A percentile compares a stretch with the other conserved stretches of the same genome.
Conservation (phyloP, 2,888 invertebrate genomes). For the Biston stratarius region DNA sequence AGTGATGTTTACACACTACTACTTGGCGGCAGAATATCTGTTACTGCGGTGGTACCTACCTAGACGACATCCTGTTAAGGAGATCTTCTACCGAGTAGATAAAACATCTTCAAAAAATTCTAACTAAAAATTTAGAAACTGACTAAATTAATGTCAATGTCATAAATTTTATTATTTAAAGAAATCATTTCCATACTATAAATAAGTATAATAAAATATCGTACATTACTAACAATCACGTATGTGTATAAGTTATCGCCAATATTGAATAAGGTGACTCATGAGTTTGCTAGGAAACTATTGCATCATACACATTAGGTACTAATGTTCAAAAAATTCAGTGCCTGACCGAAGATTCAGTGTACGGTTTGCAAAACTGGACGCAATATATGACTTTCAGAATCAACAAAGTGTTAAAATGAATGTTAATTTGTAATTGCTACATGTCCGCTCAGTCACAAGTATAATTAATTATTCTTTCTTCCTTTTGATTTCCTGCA, state of each 20-base stretch:
- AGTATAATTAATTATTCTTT: too few relatives aligned
- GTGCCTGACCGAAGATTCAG: slow-evolving; percentile 7
- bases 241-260: slow-evolving; percentile 29
- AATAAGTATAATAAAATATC: slow-evolving; percentile 5
- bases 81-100: too few relatives aligned
- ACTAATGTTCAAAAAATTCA: slow-evolving; percentile 26
- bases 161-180: background rate
- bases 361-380: background rate
- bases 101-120: too few relatives aligned
- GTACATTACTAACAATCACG: slow-evolving; percentile 11
- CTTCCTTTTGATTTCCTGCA: background rate
- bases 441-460: too few relatives aligned
- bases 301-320: slow-evolving; percentile 31
- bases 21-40: too few relatives aligned
- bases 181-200: background rate
- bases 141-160: background rate
- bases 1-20: too few relatives aligned
- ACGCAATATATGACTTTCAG: too few relatives aligned
- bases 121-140: too few relatives aligned
- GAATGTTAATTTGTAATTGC: too few relatives aligned
- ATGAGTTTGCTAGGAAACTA: slow-evolving; percentile 13
- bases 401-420: too few relatives aligned
- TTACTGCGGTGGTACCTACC: too few relatives aligned
- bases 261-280: slow-evolving; percentile 28
- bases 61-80: too few relatives aligned